Evolutionary conservation across 1,140 invertebrate species (phyloP).

Genomic region (Andricus grossulariae): DNA sequence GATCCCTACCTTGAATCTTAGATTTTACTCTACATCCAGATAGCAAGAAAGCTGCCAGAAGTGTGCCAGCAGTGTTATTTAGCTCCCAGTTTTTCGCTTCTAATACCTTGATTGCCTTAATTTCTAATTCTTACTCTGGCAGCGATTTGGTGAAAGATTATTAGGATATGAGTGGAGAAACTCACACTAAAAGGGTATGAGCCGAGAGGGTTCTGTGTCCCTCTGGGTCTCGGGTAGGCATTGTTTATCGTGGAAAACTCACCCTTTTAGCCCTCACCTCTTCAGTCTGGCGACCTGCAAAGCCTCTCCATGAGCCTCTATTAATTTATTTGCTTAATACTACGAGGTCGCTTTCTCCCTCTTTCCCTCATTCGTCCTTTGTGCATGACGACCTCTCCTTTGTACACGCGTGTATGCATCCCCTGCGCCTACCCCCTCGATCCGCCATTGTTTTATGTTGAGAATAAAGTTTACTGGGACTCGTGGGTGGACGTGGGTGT

Average conservation of each 20-base stretch:
- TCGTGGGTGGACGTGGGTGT: constrained; percentile 55
- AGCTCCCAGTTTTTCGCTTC: too few species aligned
- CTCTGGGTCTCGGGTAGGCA: constrained; percentile 49
- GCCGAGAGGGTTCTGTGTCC: neutral
- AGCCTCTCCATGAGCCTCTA: constrained; percentile 62
- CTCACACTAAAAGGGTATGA: neutral
- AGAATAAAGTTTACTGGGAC: constrained; percentile 52
- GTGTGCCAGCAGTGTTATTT: too few species aligned
- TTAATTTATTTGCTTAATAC: constrained; percentile 75
- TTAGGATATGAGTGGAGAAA: constrained; percentile 1
- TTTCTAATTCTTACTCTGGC: too few species aligned
- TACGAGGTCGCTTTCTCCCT: constrained; percentile 44
- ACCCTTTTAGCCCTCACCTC: constrained; percentile 49
- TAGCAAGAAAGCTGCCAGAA: neutral
- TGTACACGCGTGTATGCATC: neutral
- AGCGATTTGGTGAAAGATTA: too few species aligned
- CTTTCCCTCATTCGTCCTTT: constrained; percentile 40
- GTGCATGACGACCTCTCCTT: neutral
- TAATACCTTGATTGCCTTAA: too few species aligned
- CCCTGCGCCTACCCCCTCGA: constrained; percentile 22
- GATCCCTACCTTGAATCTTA: too few species aligned
- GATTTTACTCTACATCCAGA: neutral
- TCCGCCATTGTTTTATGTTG: constrained; percentile 56
- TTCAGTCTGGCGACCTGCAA: constrained; percentile 38
- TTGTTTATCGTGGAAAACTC: constrained; percentile 69